Conservation (phyloP, 2,888 invertebrate genomes). For the Serrognathus titanus region DNA sequence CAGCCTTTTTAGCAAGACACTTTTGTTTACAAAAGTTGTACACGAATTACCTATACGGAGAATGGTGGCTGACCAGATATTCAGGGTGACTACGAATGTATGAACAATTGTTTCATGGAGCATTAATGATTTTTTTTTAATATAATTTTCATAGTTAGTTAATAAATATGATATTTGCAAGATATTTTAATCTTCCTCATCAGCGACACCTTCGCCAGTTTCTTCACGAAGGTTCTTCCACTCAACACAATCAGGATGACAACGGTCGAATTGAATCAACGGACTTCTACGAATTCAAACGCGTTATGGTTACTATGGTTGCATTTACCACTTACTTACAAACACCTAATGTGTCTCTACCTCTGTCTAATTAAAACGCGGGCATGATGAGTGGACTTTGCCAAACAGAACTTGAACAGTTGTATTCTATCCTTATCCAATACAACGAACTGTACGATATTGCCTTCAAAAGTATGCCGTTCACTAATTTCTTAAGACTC, state of each 20-base stretch:
- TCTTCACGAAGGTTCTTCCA: constrained; percentile 98
- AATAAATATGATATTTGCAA: neutral
- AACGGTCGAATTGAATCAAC: constrained; percentile 99
- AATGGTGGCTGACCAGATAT: no score
- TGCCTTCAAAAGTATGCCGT: constrained; percentile 62
- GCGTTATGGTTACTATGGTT: constrained; percentile 92
- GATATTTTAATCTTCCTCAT: constrained; percentile 62
- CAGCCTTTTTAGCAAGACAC: no score
- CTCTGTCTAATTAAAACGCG: constrained; percentile 97
- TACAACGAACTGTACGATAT: constrained; percentile 91
- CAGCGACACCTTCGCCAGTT: constrained; percentile 73
- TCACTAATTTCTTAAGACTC: no score
- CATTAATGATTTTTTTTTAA: no score
- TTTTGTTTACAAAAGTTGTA: no score
- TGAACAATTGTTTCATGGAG: no score
- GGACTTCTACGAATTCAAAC: constrained; percentile 96
- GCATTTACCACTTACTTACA: constrained; percentile 99
- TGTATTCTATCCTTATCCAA: constrained; percentile 96
- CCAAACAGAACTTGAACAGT: constrained; percentile 98
- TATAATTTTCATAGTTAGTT: no score
- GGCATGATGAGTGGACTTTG: constrained; percentile 99
- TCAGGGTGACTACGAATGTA: no score
- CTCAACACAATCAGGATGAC: constrained; percentile 98
- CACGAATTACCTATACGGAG: no score
- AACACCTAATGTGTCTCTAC: constrained; percentile 98